Percentiles rank a stretch among this genome's conserved stretches.
Conservation (phyloP, 2,888 invertebrate genomes). For the Plebejus argus region DNA sequence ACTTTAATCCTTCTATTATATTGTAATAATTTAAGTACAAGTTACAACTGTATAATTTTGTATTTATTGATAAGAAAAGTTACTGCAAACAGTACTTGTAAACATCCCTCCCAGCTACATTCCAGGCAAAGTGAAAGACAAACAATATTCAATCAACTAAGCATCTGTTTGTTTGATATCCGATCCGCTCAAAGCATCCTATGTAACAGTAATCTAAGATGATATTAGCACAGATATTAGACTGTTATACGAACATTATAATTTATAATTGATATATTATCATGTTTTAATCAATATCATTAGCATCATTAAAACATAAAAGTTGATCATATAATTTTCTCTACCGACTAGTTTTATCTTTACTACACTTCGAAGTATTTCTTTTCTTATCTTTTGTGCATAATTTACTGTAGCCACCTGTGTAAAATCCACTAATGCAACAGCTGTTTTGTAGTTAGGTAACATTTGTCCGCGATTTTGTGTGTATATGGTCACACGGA, state of each 20-base stretch:
- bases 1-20: neutral
- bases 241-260: conserved; percentile 7
- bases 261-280: too few relatives aligned
- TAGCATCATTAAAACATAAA: neutral
- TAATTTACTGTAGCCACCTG: neutral
- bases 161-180: conserved; percentile 27
- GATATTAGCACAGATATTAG: neutral
- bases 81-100: neutral
- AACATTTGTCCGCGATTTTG: neutral
- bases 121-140: conserved; percentile 17
- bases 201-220: neutral
- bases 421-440: neutral
- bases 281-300: conserved; percentile 1
- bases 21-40: neutral
- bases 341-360: neutral
- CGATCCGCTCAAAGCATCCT: conserved; percentile 5
- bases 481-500: neutral
- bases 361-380: neutral
- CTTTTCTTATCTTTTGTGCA: neutral
- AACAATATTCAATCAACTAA: conserved; percentile 22
- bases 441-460: neutral
- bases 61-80: neutral
- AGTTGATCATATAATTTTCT: neutral
- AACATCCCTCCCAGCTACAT: neutral
- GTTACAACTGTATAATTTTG: neutral